Evolutionary conservation across 2,113 vertebrate species (phyloP), one percentile per base, ranked within the genome.

Genomic region (Pseudorasbora parva): DNA sequence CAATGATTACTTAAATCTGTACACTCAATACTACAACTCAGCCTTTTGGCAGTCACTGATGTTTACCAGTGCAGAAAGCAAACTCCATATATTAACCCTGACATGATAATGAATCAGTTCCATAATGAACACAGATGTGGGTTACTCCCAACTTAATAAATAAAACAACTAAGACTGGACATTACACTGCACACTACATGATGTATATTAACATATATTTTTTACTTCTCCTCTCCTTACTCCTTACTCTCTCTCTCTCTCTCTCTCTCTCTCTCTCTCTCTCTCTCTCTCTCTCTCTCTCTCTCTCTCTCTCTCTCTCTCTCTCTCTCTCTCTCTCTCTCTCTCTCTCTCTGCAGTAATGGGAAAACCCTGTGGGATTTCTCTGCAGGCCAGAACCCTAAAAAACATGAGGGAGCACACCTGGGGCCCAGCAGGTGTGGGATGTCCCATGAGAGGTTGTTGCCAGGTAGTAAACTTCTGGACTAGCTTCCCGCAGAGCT

Each of bases 401-500:
- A 93, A 86, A 92, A 93, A 92, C 90, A 90, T 87, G 88, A 88
- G 88, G 88, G 60, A 88, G 87, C 92, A 93, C 94, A 95, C 94
- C 92, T 94, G 94, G 92, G 90, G 86, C 93, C 88, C 92, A 91
- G 92, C 93, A 94, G 94, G 93, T 92, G 92, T 91, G 72, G 77
- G 82, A 76, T 89, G 84, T 93, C 91, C 89, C 93, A 89, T 89
- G 92, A 93, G 92, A 89, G 86, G 93, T 92, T 88, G 91, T 89
- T 88, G 72, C 89, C 92, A 89, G 87, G 87, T 85, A 87, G 90
- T 88, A 91, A 91, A 92, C 90, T 91, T 91, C 86, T 89, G 89
- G 85, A 88, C 87, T 85, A 84, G 82, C 85, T 84, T 93, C 90
- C 89, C 89, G 85, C 77, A 84, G 86, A 84, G 83, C 84, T 83